Evolutionary conservation across 2,888 invertebrate species (phyloP).

Genomic region (Anaspis maculata): DNA sequence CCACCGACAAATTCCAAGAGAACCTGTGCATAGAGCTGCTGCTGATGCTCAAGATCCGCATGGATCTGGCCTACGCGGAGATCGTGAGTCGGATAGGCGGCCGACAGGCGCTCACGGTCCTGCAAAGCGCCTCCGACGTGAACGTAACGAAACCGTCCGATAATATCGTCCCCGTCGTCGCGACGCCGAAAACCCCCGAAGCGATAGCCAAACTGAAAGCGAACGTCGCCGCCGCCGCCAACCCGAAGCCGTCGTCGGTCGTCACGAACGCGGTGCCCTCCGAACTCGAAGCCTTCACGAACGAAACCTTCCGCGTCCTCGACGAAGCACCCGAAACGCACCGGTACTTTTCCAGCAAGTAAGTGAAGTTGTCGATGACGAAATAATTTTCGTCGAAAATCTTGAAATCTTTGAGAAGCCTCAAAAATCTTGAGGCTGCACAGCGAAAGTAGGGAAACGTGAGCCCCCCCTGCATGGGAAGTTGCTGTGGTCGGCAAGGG

Average conservation of each 20-base stretch:
- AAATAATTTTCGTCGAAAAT: too few species aligned
- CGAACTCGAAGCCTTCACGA: constrained; percentile 7
- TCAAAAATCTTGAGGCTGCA: too few species aligned
- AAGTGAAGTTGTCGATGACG: too few species aligned
- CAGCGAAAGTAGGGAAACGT: too few species aligned
- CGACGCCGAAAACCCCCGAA: neutral
- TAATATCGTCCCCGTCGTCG: too few species aligned
- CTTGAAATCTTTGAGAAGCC: too few species aligned
- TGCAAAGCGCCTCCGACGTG: constrained; percentile 40
- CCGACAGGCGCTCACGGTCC: constrained; percentile 39
- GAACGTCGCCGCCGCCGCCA: constrained; percentile 5
- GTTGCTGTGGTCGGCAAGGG: too few species aligned
- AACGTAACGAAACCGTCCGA: constrained; percentile 18
- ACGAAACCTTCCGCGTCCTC: constrained; percentile 23
- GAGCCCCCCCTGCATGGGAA: too few species aligned
- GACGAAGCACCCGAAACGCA: constrained; percentile 37
- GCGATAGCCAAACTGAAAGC: constrained; percentile 7
- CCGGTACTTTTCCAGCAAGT: constrained; percentile 31
- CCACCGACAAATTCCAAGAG: constrained; percentile 22
- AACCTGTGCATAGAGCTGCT: constrained; percentile 63
- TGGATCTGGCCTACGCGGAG: constrained; percentile 71
- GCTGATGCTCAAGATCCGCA: constrained; percentile 68
- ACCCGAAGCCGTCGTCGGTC: neutral
- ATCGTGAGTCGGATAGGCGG: constrained; percentile 57
- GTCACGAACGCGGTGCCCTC: neutral